These are phyloP conservation scores for Ivindomyrus marchei DNA, from an alignment of 2,113 vertebrate genomes.

Conservation along the genomic window DNA sequence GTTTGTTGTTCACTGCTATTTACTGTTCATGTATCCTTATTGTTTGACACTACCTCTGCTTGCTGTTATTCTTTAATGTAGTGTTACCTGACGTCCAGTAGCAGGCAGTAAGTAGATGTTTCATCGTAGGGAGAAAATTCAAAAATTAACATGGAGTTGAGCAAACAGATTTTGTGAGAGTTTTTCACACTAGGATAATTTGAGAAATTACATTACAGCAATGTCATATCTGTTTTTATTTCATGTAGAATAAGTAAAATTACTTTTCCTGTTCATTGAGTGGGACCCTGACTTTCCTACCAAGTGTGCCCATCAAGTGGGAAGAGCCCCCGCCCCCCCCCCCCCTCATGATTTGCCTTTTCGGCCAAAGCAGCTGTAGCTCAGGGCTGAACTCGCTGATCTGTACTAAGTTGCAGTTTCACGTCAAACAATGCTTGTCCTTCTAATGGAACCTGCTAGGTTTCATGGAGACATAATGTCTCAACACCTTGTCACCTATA, in stretches of 20 bases:
- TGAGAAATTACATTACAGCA: neutral
- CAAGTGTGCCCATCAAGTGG: neutral
- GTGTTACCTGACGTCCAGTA: neutral
- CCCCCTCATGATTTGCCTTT: neutral
- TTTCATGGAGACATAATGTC: neutral
- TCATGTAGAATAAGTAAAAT: neutral
- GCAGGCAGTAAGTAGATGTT: neutral
- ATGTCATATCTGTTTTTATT: neutral
- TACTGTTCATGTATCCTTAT: neutral
- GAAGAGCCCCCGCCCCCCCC: too few species aligned
- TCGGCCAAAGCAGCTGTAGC: neutral
- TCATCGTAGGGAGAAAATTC: neutral
- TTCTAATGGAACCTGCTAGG: neutral
- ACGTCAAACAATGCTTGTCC: neutral
- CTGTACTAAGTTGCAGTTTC: neutral
- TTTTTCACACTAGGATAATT: neutral
- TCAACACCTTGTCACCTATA: neutral
- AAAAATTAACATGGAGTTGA: neutral
- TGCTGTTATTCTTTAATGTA: neutral
- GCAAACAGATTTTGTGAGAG: neutral
- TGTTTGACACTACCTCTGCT: neutral
- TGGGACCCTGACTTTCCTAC: neutral
- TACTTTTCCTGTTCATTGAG: neutral
- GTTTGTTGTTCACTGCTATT: neutral
- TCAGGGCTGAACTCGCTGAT: neutral